Conservation (phyloP, 2,797 vertebrate species). For the Alfaro cultratus region DNA sequence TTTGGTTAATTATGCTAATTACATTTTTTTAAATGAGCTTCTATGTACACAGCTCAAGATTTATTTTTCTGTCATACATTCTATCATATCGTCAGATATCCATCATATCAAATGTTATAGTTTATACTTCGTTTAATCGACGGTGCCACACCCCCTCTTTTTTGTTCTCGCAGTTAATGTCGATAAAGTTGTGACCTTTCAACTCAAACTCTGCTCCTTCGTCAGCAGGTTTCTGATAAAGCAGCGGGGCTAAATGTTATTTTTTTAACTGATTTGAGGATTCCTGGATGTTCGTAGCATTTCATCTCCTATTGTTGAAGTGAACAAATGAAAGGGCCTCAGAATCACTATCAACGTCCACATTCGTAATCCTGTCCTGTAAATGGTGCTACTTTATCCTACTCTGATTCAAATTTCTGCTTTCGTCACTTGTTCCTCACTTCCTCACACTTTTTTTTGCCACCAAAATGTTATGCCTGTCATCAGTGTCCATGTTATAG, state of each 20-base stretch:
- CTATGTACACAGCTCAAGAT: too few species aligned
- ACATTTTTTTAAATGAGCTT: not conserved
- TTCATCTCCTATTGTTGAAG: not conserved
- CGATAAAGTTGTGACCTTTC: not conserved
- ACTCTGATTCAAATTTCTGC: not conserved
- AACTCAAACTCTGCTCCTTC: not conserved
- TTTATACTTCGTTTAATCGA: not conserved
- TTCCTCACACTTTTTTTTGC: not conserved
- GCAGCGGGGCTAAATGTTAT: not conserved
- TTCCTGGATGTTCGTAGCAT: not conserved
- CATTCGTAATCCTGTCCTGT: not conserved
- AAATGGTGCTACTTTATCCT: not conserved
- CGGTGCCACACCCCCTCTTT: not conserved
- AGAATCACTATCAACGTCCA: not conserved
- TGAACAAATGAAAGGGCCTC: not conserved
- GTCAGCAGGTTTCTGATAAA: not conserved
- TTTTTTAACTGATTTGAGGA: not conserved
- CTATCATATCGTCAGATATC: not conserved
- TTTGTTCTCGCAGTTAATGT: not conserved
- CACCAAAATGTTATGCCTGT: not conserved
- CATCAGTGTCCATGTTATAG: not conserved
- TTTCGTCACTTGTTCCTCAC: not conserved
- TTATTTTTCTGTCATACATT: not conserved
- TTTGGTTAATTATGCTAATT: not conserved
- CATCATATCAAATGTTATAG: not conserved